Evolutionary conservation across 2,797 vertebrate genomes (phyloP), one percentile per base, ranked within the genome.

Genomic region (Sternotherus odoratus): DNA sequence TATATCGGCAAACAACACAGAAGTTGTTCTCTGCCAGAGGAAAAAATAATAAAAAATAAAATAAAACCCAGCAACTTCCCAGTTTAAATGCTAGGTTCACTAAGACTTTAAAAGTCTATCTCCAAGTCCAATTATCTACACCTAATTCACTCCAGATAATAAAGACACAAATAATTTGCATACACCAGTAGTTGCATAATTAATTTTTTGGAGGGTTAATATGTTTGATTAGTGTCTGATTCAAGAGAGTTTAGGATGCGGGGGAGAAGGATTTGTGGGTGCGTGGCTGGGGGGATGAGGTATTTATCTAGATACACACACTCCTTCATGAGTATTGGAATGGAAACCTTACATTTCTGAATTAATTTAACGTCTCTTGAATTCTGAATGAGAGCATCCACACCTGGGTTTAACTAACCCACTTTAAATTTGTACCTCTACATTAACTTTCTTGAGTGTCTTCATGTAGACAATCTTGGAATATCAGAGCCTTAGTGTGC

Each of bases 361-460:
- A 0, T 89, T 96, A 85, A 89, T 6, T 85, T 92, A 86, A 94
- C 84, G 87, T 94, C 77, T 43, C 91, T 96, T 95, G n/a, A 78
- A 82, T 90, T 90, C 94, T 94, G 88, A 95, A 95, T 92, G 89
- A 96, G 95, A 95, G n/a, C 66, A 69, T 39, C 66, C 21, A 24
- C 3, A 39, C n/a, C 21, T n/a, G 16, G 66, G 10, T 6, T 69
- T 39, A 69, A 39, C 66, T 69, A 91, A 93, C 88, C 90, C 91
- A 96, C 94, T 95, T 96, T 95, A 91, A 95, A 94, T 80, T 95
- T 89, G 77, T 77, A 89, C 90, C 11, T 95, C 93, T 93, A 90
- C 92, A 93, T 95, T 95, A 90, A 95, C 96, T 95, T 96, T 92
- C 86, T 89, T 94, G 84, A 93, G 95, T 95, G 94, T 86, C 19